Percentiles rank a stretch among this genome's conserved stretches.
phyloP scores from a whole-genome alignment of 1,140 invertebrate genomes.

The Drosophila lacertosa region DNA sequence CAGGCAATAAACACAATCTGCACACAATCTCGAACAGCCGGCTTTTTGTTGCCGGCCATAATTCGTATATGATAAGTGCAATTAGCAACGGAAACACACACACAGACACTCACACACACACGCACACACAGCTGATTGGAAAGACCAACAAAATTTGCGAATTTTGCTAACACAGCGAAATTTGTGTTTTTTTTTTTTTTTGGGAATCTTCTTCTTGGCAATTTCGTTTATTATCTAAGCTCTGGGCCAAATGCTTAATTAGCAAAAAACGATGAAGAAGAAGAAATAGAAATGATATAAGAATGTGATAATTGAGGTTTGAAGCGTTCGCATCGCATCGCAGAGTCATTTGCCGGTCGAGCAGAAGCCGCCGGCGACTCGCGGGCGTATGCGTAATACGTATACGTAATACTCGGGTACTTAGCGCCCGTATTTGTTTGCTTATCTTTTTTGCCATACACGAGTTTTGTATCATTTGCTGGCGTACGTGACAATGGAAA shows the following conservation, averaged over 20 bases:
- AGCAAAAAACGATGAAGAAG: slow-evolving; percentile 45
- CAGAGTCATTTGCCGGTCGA: slow-evolving; percentile 26
- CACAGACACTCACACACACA: slow-evolving; percentile 10
- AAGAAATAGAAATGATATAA: slow-evolving; percentile 5
- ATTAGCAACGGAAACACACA: slow-evolving; percentile 49
- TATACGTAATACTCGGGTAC: slow-evolving; percentile 9
- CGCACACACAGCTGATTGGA: slow-evolving; percentile 1
- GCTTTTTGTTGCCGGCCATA: slow-evolving; percentile 38
- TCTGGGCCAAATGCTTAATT: slow-evolving; percentile 52
- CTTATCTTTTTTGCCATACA: slow-evolving; percentile 69
- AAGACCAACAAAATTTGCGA: slow-evolving; percentile 43
- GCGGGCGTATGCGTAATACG: slow-evolving; percentile 52
- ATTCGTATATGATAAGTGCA: slow-evolving; percentile 63
- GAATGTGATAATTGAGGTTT: slow-evolving; percentile 76
- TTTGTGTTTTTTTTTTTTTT: no score
- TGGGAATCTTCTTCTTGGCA: slow-evolving; percentile 2
- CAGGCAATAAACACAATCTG: slow-evolving; percentile 17
- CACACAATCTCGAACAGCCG: slow-evolving; percentile 45
- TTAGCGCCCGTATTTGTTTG: slow-evolving; percentile 55
- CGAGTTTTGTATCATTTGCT: slow-evolving; percentile 49
- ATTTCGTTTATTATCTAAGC: slow-evolving; percentile 56
- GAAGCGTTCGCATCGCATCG: slow-evolving; percentile 34
- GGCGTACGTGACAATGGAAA: slow-evolving; percentile 71
- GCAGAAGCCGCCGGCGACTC: neutral
- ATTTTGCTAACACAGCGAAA: slow-evolving; percentile 47